Evolutionary conservation across 2,113 vertebrate species (phyloP).

Genomic region (Crotalus tigris): DNA sequence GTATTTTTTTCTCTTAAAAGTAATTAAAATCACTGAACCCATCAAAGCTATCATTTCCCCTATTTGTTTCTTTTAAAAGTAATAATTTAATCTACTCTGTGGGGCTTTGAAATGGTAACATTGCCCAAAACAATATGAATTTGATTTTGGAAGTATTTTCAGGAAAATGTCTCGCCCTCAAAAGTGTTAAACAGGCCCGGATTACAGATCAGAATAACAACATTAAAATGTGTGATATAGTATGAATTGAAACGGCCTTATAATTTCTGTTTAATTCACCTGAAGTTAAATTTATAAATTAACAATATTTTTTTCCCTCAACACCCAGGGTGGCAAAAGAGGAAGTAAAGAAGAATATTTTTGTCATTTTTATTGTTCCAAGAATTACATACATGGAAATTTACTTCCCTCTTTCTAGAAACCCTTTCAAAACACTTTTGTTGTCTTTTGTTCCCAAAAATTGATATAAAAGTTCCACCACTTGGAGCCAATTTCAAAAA

Average conservation of each 20-base stretch:
- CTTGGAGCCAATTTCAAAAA: background rate
- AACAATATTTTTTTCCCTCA: background rate
- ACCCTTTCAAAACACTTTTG: background rate
- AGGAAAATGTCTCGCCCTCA: background rate
- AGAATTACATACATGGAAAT: background rate
- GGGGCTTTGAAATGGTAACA: background rate
- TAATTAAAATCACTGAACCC: background rate
- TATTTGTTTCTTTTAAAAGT: background rate
- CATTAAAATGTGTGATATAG: background rate
- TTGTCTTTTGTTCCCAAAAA: background rate
- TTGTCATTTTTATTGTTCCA: background rate
- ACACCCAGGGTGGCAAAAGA: background rate
- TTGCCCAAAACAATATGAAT: background rate
- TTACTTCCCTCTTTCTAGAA: background rate
- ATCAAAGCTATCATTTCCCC: background rate
- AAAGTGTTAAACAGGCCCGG: background rate
- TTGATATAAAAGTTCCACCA: background rate
- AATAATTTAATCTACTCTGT: background rate
- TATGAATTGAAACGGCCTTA: background rate
- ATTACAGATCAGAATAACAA: background rate
- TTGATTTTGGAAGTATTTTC: background rate
- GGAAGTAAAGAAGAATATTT: background rate
- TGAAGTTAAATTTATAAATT: background rate
- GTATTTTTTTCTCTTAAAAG: background rate
- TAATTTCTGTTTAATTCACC: background rate